Evolutionary conservation across 2,113 vertebrate species (phyloP).

Genomic region (Heloderma charlesbogerti): DNA sequence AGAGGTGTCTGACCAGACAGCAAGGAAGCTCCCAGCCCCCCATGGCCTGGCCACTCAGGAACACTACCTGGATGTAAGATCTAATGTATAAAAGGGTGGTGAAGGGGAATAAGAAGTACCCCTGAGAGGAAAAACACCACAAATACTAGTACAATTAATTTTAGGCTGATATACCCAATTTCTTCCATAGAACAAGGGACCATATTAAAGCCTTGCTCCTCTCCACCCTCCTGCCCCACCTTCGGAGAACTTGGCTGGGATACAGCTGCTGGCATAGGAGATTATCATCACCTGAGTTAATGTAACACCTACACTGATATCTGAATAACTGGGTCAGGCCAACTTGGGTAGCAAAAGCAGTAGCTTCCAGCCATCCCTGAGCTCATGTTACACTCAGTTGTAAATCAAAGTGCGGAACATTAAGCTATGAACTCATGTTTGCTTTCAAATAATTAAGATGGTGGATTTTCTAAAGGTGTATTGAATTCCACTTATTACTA

Average conservation of each 20-base stretch:
- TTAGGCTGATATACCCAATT: background rate
- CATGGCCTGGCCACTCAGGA: too few relatives aligned
- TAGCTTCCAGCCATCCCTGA: background rate
- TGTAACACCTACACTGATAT: background rate
- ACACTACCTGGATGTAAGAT: too few relatives aligned
- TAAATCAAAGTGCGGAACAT: fast-evolving
- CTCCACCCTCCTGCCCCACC: background rate
- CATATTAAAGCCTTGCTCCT: background rate
- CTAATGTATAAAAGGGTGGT: too few relatives aligned
- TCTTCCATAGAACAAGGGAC: background rate
- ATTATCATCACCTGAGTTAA: conserved; percentile 12
- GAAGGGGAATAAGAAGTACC: too few relatives aligned
- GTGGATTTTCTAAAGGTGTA: conserved; percentile 4
- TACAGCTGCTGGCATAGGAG: background rate
- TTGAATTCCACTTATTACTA: conserved; percentile 32
- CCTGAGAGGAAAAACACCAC: too few relatives aligned
- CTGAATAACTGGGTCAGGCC: conserved; percentile 20
- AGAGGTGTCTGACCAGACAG: too few relatives aligned
- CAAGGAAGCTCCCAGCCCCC: too few relatives aligned
- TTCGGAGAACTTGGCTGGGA: background rate
- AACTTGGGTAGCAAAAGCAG: background rate
- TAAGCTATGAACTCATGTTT: background rate
- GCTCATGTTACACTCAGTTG: background rate
- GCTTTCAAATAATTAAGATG: background rate
- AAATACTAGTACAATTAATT: background rate